phyloP scores from a whole-genome alignment of 2,113 vertebrate genomes.

The Ctenomys sociabilis region DNA sequence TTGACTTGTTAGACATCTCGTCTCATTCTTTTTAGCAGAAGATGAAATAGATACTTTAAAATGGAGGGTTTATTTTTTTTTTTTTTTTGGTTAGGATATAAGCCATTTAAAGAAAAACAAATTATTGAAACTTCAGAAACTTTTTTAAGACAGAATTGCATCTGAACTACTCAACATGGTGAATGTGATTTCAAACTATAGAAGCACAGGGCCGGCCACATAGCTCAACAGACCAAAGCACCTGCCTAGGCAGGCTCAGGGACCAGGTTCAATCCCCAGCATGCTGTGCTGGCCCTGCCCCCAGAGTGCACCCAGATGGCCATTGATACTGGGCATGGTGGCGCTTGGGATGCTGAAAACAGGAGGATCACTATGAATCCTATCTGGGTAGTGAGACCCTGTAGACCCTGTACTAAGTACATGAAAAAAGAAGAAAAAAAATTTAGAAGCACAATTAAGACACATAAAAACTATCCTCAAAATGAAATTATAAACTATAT shows the following conservation, averaged over 20 bases:
- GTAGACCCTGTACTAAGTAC: too few relatives aligned
- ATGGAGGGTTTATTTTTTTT: not conserved
- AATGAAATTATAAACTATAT: conserved; percentile 14
- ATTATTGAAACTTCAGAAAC: not conserved
- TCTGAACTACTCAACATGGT: not conserved
- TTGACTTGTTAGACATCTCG: not conserved
- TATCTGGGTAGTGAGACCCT: too few relatives aligned
- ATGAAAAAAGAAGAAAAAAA: not conserved
- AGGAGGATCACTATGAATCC: too few relatives aligned
- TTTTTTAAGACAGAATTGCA: not conserved
- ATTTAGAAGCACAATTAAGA: not conserved
- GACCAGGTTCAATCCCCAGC: too few relatives aligned
- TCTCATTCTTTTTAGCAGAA: conserved; percentile 41
- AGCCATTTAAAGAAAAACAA: conserved; percentile 17
- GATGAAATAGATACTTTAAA: not conserved
- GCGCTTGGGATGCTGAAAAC: too few relatives aligned
- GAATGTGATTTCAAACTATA: not conserved
- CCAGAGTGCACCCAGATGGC: too few relatives aligned
- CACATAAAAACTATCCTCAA: not conserved
- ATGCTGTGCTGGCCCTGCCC: too few relatives aligned
- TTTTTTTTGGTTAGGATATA: not conserved
- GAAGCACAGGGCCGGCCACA: not conserved
- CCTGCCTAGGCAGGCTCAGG: too few relatives aligned
- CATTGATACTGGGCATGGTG: too few relatives aligned
- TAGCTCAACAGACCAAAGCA: too few relatives aligned